Conservation (phyloP, 1,140 invertebrate genomes). For the Agraylea sexmaculata region DNA sequence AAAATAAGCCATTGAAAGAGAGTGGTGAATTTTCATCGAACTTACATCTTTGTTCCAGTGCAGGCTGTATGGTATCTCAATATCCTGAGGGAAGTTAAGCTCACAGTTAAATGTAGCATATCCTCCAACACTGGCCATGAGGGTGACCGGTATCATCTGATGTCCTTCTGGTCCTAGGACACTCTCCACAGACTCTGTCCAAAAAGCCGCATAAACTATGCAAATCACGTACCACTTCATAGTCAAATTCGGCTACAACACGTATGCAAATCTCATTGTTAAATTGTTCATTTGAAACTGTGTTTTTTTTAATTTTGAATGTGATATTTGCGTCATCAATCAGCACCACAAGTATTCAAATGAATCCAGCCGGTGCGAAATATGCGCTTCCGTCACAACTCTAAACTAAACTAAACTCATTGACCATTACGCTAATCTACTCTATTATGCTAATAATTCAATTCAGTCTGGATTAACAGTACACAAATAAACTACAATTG, state of each 20-base stretch:
- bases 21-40: conserved; percentile 16
- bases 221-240: neutral
- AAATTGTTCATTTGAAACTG: no score
- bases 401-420: no score
- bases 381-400: neutral
- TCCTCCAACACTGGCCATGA: conserved; percentile 72
- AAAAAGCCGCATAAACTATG: neutral
- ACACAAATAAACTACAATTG: no score
- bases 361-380: neutral
- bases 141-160: conserved; percentile 39
- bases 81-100: conserved; percentile 78
- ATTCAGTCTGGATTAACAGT: no score
- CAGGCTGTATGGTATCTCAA: conserved; percentile 77
- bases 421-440: no score
- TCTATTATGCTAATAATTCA: no score
- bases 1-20: neutral
- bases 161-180: conserved; percentile 6
- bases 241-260: neutral
- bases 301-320: no score
- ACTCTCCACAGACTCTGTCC: neutral
- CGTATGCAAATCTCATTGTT: conserved; percentile 1
- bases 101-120: conserved; percentile 81
- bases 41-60: conserved; percentile 87
- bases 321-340: neutral
- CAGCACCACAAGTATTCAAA: neutral